A percentile compares a stretch with the other conserved stretches of the same genome.
Conservation (phyloP, 2,797 vertebrate genomes). For the Molossus alvarezi region DNA sequence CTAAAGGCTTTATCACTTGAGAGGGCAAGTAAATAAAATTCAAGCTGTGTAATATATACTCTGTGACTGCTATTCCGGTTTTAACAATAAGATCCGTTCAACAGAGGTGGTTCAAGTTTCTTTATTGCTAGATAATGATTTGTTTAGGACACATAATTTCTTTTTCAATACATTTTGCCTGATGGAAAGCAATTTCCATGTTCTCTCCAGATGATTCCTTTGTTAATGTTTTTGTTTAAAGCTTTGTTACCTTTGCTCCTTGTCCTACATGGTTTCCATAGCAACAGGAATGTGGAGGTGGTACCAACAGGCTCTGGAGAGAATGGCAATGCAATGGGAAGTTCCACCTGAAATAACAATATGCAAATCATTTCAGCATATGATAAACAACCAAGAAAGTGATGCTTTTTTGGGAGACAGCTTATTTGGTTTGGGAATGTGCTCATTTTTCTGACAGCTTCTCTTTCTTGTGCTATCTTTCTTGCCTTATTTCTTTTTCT, state of each 20-base stretch:
- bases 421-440: constrained; percentile 83
- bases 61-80: constrained; percentile 31
- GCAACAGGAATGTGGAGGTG: constrained; percentile 16
- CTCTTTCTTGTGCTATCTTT: constrained; percentile 77
- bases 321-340: constrained; percentile 73
- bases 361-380: constrained; percentile 67
- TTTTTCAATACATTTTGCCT: constrained; percentile 45
- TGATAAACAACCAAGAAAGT: constrained; percentile 79
- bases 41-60: background rate
- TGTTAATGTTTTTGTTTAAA: constrained; percentile 72
- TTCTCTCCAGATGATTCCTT: constrained; percentile 7
- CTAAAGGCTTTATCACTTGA: constrained; percentile 10
- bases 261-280: constrained; percentile 64
- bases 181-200: constrained; percentile 55
- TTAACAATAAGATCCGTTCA: constrained; percentile 53
- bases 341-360: constrained; percentile 86
- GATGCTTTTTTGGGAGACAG: constrained; percentile 66
- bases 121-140: constrained; percentile 56
- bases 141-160: background rate
- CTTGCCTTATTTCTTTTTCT: constrained; percentile 53
- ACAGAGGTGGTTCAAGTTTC: constrained; percentile 6
- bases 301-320: constrained; percentile 48
- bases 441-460: constrained; percentile 80
- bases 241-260: constrained; percentile 70
- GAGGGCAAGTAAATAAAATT: constrained; percentile 44